Percentiles rank a stretch among this genome's conserved stretches.
Evolutionary conservation across 2,797 vertebrate genomes (phyloP).

Genomic region (Betta splendens): DNA sequence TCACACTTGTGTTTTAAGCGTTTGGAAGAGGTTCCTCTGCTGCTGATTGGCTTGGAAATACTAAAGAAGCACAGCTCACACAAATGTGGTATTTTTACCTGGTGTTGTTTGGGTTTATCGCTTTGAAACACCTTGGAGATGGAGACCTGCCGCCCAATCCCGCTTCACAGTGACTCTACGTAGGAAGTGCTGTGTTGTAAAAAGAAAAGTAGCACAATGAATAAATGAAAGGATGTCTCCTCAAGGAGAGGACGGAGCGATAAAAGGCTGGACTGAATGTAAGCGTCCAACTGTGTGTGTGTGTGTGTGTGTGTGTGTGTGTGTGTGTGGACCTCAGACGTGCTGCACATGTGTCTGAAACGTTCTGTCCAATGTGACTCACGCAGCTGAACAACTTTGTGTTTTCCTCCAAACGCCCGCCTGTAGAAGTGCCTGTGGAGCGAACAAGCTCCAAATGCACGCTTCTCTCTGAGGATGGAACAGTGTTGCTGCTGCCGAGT

Average conservation of each 20-base stretch:
- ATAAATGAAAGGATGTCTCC: slow-evolving; percentile 47
- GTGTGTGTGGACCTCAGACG: slow-evolving; percentile 37
- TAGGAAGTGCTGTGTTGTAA: slow-evolving; percentile 37
- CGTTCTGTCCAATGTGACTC: slow-evolving; percentile 56
- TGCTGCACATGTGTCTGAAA: slow-evolving; percentile 15
- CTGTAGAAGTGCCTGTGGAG: slow-evolving; percentile 20
- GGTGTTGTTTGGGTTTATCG: slow-evolving; percentile 47
- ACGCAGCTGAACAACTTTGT: slow-evolving; percentile 14
- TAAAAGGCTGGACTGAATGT: slow-evolving; percentile 39
- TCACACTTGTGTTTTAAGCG: slow-evolving; percentile 7
- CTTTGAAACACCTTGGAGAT: slow-evolving; percentile 49
- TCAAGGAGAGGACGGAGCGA: slow-evolving; percentile 57
- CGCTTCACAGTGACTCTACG: slow-evolving; percentile 31
- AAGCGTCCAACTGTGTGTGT: slow-evolving; percentile 14
- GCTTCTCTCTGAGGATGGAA: slow-evolving; percentile 25
- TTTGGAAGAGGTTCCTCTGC: slow-evolving; percentile 14
- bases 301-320: no score
- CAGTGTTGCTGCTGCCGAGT: slow-evolving; percentile 32
- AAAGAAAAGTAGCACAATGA: slow-evolving; percentile 40
- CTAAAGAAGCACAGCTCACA: slow-evolving; percentile 13
- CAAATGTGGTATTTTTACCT: slow-evolving; percentile 8
- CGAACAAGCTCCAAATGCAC: slow-evolving; percentile 38
- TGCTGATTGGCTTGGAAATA: slow-evolving; percentile 35
- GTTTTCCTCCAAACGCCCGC: slow-evolving; percentile 23
- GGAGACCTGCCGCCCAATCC: slow-evolving; percentile 2